Conservation (phyloP, 1,140 invertebrate genomes). For the Armadillidium nasatum region DNA sequence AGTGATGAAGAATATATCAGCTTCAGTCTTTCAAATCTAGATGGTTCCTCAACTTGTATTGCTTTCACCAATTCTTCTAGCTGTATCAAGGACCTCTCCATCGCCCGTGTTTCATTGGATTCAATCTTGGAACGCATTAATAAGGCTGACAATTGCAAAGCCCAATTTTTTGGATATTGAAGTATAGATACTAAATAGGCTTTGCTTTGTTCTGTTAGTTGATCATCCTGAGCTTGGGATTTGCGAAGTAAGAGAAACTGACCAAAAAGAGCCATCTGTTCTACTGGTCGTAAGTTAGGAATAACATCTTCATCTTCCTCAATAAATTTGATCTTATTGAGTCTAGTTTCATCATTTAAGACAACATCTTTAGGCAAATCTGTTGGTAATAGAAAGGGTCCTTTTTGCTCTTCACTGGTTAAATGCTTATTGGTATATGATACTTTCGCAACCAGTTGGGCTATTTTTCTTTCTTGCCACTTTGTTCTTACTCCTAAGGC, state of each 20-base stretch:
- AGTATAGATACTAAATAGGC: constrained; percentile 39
- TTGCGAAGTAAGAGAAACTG: constrained; percentile 53
- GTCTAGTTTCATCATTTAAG: constrained; percentile 75
- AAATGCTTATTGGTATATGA: constrained; percentile 50
- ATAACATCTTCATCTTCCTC: constrained; percentile 54
- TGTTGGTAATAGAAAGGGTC: constrained; percentile 49
- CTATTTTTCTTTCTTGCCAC: constrained; percentile 71
- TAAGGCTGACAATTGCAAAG: constrained; percentile 35
- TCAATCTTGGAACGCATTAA: constrained; percentile 68
- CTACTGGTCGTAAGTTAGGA: constrained; percentile 60
- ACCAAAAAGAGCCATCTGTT: constrained; percentile 72
- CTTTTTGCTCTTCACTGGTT: constrained; percentile 49
- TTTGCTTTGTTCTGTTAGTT: constrained; percentile 39
- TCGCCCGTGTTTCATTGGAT: constrained; percentile 57
- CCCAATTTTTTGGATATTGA: constrained; percentile 52
- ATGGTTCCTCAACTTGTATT: constrained; percentile 51
- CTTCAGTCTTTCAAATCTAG: constrained; percentile 52
- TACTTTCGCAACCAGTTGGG: constrained; percentile 72
- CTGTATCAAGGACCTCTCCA: constrained; percentile 82
- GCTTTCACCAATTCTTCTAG: constrained; percentile 67
- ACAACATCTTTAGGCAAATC: constrained; percentile 55
- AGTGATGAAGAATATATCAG: constrained; percentile 55
- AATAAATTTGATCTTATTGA: constrained; percentile 69
- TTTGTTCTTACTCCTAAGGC: constrained; percentile 81
- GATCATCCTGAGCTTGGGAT: constrained; percentile 34